Base-by-base conservation (phyloP, 30 jellyfish, hydroid and myxozoan species). In the Hydractinia echinata region DNA sequence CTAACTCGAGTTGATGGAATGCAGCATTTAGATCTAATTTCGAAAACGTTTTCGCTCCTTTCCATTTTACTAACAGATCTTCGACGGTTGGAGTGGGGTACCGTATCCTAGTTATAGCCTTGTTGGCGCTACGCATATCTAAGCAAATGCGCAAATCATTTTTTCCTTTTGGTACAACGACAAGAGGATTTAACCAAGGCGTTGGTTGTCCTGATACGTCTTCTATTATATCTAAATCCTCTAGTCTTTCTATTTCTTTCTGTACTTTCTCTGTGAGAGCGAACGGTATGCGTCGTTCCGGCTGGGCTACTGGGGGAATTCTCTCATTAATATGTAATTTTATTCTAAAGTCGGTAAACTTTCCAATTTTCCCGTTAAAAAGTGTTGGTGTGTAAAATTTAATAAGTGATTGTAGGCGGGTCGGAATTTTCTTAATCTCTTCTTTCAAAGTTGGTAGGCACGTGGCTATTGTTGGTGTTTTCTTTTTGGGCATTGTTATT, bases 11-110 rank as follows among this genome's bases (percentile, higher is more conserved):
- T 58, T 67, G 78, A 67, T 67, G 78, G 50, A 67, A 67, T 10
- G 78, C 78, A 67, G 51, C 50, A 21, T 67, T 67, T 21, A 67
- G 20, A 20, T 67, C 78, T 20, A 67, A 20, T 67, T 67, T 67
- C 50, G 78, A 13, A 20, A 67, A 67, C 14, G 1, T 10, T 67
- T 67, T 13, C 19, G 69, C 69, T 11, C 78, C 78, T 16, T 15
- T 13, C 21, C 1, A 67, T 67, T 67, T 67, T 21, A 15, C 78
- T 10, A 67, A 13, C n/a, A 71, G 81, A 71, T 71, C 70, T 8
- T 71, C 81, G 61, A 71, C 81, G 11, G 81, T 71, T 19, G 81
- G 81, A 60, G 81, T 71, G 61, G 67, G 81, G 68, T 71, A 71
- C n/a, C 68, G 71, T 20, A 4, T 67, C 11, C 78, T 15, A 15